phyloP scores from a whole-genome alignment of 2,888 invertebrate species.

The Folsomia manolachei region DNA sequence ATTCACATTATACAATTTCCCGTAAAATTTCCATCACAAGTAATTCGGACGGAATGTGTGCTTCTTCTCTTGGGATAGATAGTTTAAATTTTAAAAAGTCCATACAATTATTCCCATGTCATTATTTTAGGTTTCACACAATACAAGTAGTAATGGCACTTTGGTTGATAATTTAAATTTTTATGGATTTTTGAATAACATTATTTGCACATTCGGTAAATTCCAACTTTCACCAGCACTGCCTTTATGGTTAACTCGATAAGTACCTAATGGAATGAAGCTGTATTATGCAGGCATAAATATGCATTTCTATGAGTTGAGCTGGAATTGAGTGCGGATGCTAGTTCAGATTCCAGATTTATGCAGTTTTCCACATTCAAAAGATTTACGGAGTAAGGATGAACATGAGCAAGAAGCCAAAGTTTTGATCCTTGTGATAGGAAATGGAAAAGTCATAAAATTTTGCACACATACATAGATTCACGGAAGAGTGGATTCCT shows the following conservation, averaged over 20 bases:
- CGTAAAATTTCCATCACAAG: conserved; percentile 7
- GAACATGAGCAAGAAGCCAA: too few species aligned
- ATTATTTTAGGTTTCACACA: too few species aligned
- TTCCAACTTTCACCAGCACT: too few species aligned
- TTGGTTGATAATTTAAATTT: neutral
- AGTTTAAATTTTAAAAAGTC: neutral
- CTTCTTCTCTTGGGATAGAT: neutral
- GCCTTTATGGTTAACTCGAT: too few species aligned
- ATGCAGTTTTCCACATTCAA: neutral
- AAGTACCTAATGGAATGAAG: too few species aligned
- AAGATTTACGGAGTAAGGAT: neutral
- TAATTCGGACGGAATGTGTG: neutral
- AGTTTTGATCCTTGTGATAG: neutral
- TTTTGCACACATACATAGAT: neutral
- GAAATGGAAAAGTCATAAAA: conserved; percentile 10
- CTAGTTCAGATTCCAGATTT: too few species aligned
- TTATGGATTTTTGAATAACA: neutral
- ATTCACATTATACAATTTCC: neutral
- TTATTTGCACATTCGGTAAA: neutral
- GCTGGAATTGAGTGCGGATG: too few species aligned
- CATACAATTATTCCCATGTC: too few species aligned
- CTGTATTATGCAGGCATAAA: too few species aligned
- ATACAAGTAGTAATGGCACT: neutral
- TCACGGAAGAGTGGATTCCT: too few species aligned
- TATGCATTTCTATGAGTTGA: too few species aligned